A percentile compares a stretch with the other conserved stretches of the same genome.
Conservation (phyloP, 2,888 invertebrate genomes). For the Alentia gelatinosa region DNA sequence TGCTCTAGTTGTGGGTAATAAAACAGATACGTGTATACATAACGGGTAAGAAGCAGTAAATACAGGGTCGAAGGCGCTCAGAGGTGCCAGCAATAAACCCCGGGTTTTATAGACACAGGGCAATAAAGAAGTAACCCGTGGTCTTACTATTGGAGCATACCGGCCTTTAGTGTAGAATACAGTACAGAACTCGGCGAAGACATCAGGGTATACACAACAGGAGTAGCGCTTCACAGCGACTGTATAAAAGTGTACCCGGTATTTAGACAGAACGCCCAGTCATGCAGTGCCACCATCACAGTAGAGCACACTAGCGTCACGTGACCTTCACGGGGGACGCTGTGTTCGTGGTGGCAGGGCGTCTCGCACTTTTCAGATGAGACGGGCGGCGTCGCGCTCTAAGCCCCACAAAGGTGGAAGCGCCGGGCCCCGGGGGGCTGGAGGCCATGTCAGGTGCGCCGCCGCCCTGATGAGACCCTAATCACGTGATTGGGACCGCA, state of each 20-base stretch:
- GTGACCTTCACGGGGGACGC: not conserved
- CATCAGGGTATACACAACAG: not conserved
- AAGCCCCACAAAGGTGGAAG: constrained; percentile 6
- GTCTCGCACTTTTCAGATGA: not conserved
- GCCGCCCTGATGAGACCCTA: not conserved
- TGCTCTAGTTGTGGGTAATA: not conserved
- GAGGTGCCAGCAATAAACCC: not conserved
- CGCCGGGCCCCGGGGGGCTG: not conserved
- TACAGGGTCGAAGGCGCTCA: not conserved
- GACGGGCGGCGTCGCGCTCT: not conserved
- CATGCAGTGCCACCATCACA: not conserved
- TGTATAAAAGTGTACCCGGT: not conserved
- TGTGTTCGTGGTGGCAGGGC: not conserved
- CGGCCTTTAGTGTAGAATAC: no score
- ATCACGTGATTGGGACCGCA: constrained; percentile 21
- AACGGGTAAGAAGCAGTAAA: not conserved
- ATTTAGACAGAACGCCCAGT: not conserved
- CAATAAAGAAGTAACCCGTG: not conserved
- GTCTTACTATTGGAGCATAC: not conserved
- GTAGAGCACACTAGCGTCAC: not conserved
- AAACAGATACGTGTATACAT: no score
- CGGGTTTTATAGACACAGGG: not conserved
- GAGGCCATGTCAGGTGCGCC: not conserved
- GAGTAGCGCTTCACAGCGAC: not conserved
- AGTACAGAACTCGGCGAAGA: no score